Evolutionary conservation across 2,113 vertebrate species (phyloP), one percentile per base, ranked within the genome.

Genomic region (Bubo scandiacus): DNA sequence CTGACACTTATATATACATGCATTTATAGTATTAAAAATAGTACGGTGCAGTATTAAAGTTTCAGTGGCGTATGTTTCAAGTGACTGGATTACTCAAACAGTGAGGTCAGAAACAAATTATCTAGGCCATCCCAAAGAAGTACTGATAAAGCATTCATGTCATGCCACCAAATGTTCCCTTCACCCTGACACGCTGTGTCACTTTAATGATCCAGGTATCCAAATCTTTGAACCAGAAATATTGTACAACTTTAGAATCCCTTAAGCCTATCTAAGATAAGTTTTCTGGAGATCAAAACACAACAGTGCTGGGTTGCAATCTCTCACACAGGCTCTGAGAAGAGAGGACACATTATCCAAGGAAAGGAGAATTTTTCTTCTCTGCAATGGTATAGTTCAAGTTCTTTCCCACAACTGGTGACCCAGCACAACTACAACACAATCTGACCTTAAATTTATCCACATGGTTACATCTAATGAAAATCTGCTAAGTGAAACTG

Each of bases 1-100:
- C 36, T 51, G 40, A 65, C 38, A 61, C 4, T 59, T 22, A 86
- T 2, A 80, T 25, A 91, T 6, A 58, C 32, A 40, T 4, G 9
- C 17, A 75, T 79, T 91, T 72, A 87, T 36, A 65, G 38, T 45
- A 85, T 91, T 91, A 94, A 91, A 93, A 88, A 87, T 62, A 94
- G 73, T 19, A 61, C 10, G 15, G 30, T 40, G 43, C 2, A 21
- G 68, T 63, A 73, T 8, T 55, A 40, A 75, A 52, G 29, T 78
- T 83, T 75, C 38, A 67, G 22, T 11, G 40, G 47, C 1, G 0
- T 57, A 43, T 4, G 3, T 75, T 90, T 95, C 70, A 90, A 91
- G 25, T 34, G 74, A 79, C 85, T 51, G 19, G 42, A 71, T 92
- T 86, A 80, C 38, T 82, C 62, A 38, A 43, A 71, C 45, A 67